A percentile compares a stretch with the other conserved stretches of the same genome.
These are phyloP conservation scores for Protomyctophum bolini DNA, from an alignment of 2,113 vertebrate species.

Conservation along the genomic window DNA sequence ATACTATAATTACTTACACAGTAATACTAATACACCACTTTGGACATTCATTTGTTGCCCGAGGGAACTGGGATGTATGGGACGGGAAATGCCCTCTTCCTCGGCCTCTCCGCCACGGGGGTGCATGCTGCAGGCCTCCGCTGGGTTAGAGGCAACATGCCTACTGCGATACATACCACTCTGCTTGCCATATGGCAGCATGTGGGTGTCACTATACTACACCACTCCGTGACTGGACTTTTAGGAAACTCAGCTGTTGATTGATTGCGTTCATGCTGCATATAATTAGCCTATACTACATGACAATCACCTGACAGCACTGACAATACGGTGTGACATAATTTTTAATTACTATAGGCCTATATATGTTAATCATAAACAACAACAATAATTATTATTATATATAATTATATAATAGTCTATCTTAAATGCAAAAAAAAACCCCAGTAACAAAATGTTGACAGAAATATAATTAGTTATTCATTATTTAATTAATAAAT, in stretches of 20 bases:
- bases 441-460: background rate
- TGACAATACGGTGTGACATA: background rate
- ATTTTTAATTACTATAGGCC: background rate
- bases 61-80: conserved; percentile 34
- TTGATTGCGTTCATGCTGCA: background rate
- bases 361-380: background rate
- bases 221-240: conserved; percentile 14
- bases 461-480: background rate
- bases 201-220: conserved; percentile 39
- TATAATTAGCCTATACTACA: background rate
- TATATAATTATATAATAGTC: background rate
- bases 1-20: no score
- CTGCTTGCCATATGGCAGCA: conserved; percentile 65
- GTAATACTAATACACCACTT: no score
- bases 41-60: conserved; percentile 20
- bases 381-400: background rate
- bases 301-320: background rate
- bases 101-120: conserved; percentile 42
- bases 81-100: conserved; percentile 31
- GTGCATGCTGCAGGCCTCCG: conserved; percentile 40
- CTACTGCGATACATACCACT: conserved; percentile 42
- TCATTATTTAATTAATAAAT: background rate
- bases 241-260: conserved; percentile 19
- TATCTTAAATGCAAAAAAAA: background rate
- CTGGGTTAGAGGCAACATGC: conserved; percentile 42